phyloP scores from a whole-genome alignment of 2,888 invertebrate species.

The Zygothrica quintamaculata region DNA sequence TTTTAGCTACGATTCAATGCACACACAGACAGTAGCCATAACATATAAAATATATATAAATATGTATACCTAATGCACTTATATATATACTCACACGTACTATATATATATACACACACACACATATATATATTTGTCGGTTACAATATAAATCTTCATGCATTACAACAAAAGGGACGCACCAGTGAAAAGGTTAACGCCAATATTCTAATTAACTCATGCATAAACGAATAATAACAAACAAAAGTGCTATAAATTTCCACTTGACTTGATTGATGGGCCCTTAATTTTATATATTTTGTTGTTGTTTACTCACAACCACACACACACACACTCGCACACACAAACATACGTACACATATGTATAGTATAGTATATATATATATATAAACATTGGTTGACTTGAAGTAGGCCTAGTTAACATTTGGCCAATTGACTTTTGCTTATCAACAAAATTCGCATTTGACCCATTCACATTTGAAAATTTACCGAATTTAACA shows the following conservation, averaged over 20 bases:
- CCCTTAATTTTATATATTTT: constrained; percentile 46
- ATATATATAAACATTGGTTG: constrained; percentile 18
- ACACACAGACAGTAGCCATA: constrained; percentile 50
- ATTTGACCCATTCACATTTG: constrained; percentile 16
- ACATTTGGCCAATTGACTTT: constrained; percentile 36
- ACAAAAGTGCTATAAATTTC: constrained; percentile 81
- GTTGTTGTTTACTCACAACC: constrained; percentile 6
- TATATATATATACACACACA: constrained; percentile 18
- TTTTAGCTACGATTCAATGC: constrained; percentile 52
- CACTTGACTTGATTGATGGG: constrained; percentile 80
- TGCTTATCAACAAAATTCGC: neutral
- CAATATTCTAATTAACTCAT: constrained; percentile 81
- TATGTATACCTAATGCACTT: constrained; percentile 39
- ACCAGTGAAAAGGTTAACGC: constrained; percentile 64
- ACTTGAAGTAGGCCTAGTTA: constrained; percentile 28
- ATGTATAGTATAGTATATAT: constrained; percentile 5
- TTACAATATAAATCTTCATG: constrained; percentile 65
- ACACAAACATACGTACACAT: neutral
- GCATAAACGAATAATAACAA: constrained; percentile 81
- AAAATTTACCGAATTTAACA: too few relatives aligned
- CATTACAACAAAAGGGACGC: constrained; percentile 66
- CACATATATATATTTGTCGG: neutral
- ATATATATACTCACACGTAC: constrained; percentile 9
- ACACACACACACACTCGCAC: constrained; percentile 1
- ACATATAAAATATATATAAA: constrained; percentile 39